Conservation (phyloP, 2,888 invertebrate genomes). For the Idaea biselata region DNA sequence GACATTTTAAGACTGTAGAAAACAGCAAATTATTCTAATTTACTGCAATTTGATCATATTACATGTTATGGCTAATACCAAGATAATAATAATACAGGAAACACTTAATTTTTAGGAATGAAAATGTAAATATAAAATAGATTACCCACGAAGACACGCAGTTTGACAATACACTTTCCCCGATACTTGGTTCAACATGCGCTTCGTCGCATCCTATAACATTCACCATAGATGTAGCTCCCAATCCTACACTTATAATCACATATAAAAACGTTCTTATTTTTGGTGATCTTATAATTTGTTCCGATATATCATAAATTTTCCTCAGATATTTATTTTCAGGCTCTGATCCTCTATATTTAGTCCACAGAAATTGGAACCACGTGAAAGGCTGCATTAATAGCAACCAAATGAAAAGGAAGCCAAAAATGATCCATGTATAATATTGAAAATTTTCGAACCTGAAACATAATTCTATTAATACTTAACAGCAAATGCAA, state of each 20-base stretch:
- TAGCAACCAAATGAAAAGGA: slow-evolving; percentile 51
- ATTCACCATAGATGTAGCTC: slow-evolving; percentile 84
- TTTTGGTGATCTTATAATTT: slow-evolving; percentile 82
- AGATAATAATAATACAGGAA: slow-evolving; percentile 3
- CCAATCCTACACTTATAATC: slow-evolving; percentile 82
- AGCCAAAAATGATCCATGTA: slow-evolving; percentile 47
- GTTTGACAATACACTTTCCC: slow-evolving; percentile 58
- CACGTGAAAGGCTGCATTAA: slow-evolving; percentile 85
- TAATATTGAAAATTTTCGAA: slow-evolving; percentile 56
- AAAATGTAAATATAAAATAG: slow-evolving; percentile 14
- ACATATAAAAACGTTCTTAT: slow-evolving; percentile 85
- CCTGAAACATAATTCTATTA: slow-evolving; percentile 42
- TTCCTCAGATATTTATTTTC: slow-evolving; percentile 71
- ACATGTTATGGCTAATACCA: too few species aligned
- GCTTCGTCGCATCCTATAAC: slow-evolving; percentile 72
- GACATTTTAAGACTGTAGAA: too few species aligned
- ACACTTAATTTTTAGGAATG: slow-evolving; percentile 2
- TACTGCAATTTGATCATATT: too few species aligned
- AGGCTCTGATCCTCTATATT: slow-evolving; percentile 77
- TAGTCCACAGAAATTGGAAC: slow-evolving; percentile 87
- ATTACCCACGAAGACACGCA: slow-evolving; percentile 77
- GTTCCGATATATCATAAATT: slow-evolving; percentile 82
- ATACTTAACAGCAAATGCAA: background rate
- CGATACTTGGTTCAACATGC: slow-evolving; percentile 37
- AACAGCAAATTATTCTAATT: too few species aligned